Base-by-base conservation (phyloP, 2,113 vertebrate species). In the Sorex fumeus region DNA sequence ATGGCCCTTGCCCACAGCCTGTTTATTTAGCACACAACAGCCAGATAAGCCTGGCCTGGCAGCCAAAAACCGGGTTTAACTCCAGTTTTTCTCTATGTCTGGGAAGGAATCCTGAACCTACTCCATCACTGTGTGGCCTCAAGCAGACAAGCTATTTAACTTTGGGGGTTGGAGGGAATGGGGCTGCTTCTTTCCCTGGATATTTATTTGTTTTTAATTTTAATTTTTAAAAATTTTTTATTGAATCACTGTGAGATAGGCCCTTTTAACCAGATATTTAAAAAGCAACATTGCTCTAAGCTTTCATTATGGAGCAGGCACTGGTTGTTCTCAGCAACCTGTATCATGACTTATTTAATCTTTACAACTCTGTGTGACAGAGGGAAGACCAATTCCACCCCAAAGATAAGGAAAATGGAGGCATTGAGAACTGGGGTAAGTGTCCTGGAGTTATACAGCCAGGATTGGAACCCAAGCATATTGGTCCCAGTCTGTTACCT, bases 401-500 rank as follows among this genome's bases (percentile, higher is more conserved):
- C 87, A 93, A 34, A 92, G 81, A 89, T 30, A 30, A 93, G 30
- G 64, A 71, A 83, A 93, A 89, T 80, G 45, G 13, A 93, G 89
- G 30, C 45, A 60, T 32, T 45, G 57, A 92, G n/a, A 50, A 34
- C 67, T 64, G 78, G 36, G 28, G 8, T 82, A 86, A 83, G 64
- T 45, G 80, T 40, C 34, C 40, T 3, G 0, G 18, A 53, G 50
- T 45, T 40, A 40, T 78, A 30, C 9, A 34, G 25, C 53, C 72
- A 45, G 47, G 25, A 92, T 78, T 47, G 84, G 34, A 94, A 90
- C 25, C 40, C 50, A 91, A 74, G 43, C 21, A 57, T 71, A 32
- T 50, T 81, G n/a, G 69, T 25, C 74, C 66, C 32, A 88, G 50
- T 45, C 45, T 75, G 23, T 74, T 91, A 69, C 74, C 25, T 30